Conservation (phyloP, 2,797 vertebrate species). For the Cichlasoma orientale region DNA sequence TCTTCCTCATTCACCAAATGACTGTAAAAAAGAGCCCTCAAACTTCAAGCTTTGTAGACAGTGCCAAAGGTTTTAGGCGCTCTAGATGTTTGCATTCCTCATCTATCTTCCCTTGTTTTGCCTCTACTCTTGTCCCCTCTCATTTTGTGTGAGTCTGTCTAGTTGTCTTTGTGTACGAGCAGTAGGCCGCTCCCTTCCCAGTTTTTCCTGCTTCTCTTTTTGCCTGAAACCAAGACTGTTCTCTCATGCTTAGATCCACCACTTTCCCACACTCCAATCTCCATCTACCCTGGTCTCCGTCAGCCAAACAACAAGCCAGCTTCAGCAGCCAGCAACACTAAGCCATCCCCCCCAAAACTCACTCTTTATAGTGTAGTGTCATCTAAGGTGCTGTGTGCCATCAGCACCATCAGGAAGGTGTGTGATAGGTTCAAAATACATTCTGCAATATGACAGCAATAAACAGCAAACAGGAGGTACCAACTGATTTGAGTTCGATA, state of each 20-base stretch:
- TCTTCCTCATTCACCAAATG: not conserved
- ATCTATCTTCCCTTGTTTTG: not conserved
- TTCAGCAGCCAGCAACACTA: not conserved
- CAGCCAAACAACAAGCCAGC: fast-evolving
- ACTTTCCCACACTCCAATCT: not conserved
- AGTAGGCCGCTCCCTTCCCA: not conserved
- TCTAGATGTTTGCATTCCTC: not conserved
- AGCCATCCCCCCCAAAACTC: fast-evolving
- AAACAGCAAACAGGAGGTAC: not conserved
- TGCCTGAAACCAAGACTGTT: fast-evolving
- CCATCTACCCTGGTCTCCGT: not conserved
- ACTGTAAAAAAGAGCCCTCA: not conserved
- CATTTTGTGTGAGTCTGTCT: not conserved
- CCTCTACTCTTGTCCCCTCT: not conserved
- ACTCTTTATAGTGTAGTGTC: not conserved
- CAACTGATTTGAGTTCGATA: not conserved
- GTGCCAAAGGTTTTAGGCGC: not conserved
- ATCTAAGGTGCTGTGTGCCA: not conserved
- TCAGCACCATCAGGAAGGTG: not conserved
- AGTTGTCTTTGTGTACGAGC: not conserved
- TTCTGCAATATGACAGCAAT: not conserved
- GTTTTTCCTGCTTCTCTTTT: fast-evolving
- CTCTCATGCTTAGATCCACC: too few species aligned
- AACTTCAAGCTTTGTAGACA: not conserved
- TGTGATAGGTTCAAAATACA: not conserved